Evolutionary conservation across 1,140 invertebrate genomes (phyloP).

Genomic region (Phocides pigmalion): DNA sequence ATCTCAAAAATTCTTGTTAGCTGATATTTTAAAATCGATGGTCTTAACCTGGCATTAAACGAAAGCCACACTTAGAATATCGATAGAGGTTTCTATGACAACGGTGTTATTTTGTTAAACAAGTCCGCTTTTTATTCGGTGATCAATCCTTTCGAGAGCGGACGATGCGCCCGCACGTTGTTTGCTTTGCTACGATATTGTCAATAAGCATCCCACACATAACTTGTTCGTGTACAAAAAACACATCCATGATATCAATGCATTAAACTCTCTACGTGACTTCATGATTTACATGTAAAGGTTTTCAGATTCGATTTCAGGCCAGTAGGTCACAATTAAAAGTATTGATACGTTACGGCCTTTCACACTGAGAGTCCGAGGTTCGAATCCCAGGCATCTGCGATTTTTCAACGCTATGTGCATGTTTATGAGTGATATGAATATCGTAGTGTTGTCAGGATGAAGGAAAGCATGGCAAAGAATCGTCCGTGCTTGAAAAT

Average conservation of each 20-base stretch:
- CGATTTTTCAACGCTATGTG: not conserved
- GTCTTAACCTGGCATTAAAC: not conserved
- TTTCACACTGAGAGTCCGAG: too few species aligned
- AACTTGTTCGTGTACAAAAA: constrained; percentile 19
- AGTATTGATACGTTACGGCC: too few species aligned
- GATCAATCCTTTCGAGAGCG: constrained; percentile 46
- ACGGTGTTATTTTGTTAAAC: constrained; percentile 61
- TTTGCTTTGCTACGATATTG: constrained; percentile 39
- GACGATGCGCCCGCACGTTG: constrained; percentile 35
- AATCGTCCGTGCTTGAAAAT: too few species aligned
- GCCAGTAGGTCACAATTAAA: too few species aligned
- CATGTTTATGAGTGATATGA: not conserved
- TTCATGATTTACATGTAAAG: too few species aligned
- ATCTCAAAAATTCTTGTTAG: too few species aligned
- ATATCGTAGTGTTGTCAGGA: too few species aligned
- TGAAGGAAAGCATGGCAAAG: too few species aligned
- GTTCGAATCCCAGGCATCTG: not conserved
- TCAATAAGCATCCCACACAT: constrained; percentile 28
- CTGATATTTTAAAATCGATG: constrained; percentile 2
- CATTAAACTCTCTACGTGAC: not conserved
- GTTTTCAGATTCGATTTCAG: too few species aligned
- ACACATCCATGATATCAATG: constrained; percentile 1
- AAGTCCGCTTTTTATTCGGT: constrained; percentile 52
- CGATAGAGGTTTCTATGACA: constrained; percentile 49
- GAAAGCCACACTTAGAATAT: constrained; percentile 25